Percentiles rank a stretch among this genome's conserved stretches.
Conservation (phyloP, 2,797 vertebrate species). For the Oreochromis grahami region DNA sequence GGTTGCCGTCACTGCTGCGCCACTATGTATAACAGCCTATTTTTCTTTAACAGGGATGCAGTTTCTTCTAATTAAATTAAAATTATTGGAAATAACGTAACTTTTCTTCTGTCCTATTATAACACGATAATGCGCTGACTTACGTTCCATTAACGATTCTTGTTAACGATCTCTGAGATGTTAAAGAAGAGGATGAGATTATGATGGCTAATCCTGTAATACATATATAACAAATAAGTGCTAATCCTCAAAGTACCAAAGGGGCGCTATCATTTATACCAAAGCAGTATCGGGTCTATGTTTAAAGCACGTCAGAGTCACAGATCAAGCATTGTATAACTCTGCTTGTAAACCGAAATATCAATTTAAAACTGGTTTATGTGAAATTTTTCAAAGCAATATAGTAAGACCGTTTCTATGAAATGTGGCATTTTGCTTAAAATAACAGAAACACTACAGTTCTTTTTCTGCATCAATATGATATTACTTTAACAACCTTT, state of each 20-base stretch:
- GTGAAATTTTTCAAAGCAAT: background rate
- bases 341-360: background rate
- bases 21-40: background rate
- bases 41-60: background rate
- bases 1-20: background rate
- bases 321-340: background rate
- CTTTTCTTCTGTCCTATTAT: background rate
- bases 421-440: constrained; percentile 35
- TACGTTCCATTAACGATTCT: background rate
- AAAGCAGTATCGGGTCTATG: background rate
- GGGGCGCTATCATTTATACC: background rate
- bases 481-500: constrained; percentile 64
- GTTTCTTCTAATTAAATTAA: background rate
- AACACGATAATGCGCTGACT: background rate
- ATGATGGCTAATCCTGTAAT: background rate
- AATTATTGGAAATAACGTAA: background rate
- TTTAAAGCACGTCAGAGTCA: background rate
- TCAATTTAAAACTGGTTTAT: background rate
- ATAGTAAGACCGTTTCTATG: background rate
- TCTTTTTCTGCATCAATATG: constrained; percentile 31
- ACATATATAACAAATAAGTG: background rate
- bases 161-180: background rate
- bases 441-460: constrained; percentile 21
- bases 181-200: background rate
- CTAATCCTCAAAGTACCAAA: background rate